Base-by-base conservation (phyloP, 2,888 invertebrate genomes). In the Phorcus lineatus region DNA sequence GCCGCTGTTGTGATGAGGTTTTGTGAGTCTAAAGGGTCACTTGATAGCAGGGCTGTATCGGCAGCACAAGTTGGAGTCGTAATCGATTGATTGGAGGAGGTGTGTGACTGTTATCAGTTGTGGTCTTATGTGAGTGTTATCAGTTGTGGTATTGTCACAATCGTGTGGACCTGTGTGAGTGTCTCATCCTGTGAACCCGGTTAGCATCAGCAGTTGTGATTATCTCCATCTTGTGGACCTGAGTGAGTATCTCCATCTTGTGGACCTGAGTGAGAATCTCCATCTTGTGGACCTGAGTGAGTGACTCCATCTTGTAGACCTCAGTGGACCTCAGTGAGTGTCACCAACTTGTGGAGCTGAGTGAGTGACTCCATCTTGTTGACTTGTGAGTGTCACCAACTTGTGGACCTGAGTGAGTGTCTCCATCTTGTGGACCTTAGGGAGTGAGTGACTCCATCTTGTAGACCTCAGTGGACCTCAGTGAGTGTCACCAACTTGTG, bases 141-240 rank as follows among this genome's bases (percentile, higher is more conserved):
- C 47, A 47, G 1, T 13, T 13, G 47, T 47, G 47, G 81, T 77
- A 9, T 31, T 83, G 74, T 83, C 80, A 79, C 80, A 81, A 77
- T 47, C 47, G 1, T 47, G 47, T 47, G 47, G 13, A 1, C 47
- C 24, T 19, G 19, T 57, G 57, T 57, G 24, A 9, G 7, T 11
- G 6, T 13, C 47, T 47, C 13, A 83, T 53, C 81, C 80, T 52
- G 67, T 77, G 4, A 81, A 77, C 47, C 81, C 52, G 81, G 81
- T 80, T 83, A 80, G 77, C 77, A 11, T 19, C 6, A 55, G 3
- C n/a, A 3, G 3, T 3, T 36, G 36, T 36, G 36, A 36, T 3
- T 36, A 7, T 7, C 36, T 3, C 7, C 36, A 36, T 7, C 36
- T 6, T 36, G 36, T 36, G 36, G 7, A 3, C 36, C 22, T n/a